These are phyloP conservation scores for Agonum fuliginosum DNA, from an alignment of 2,888 invertebrate genomes.

Conservation along the genomic window DNA sequence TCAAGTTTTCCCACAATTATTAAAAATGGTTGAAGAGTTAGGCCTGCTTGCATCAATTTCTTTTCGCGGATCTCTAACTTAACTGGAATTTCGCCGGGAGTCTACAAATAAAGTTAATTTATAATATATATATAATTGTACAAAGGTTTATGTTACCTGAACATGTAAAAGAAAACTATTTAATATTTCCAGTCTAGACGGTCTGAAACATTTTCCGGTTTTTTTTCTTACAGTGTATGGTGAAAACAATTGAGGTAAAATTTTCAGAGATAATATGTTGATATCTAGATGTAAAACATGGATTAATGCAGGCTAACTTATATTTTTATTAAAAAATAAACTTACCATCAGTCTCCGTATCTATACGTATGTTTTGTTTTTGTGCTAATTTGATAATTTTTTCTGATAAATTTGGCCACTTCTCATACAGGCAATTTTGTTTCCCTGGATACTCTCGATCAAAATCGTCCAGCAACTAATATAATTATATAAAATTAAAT, in stretches of 20 bases:
- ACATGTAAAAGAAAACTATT: neutral
- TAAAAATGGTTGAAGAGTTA: neutral
- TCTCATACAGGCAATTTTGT: neutral
- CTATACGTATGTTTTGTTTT: neutral
- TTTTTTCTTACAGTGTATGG: constrained; percentile 4
- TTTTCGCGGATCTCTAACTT: neutral
- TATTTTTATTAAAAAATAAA: neutral
- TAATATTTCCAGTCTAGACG: constrained; percentile 1
- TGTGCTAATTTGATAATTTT: neutral
- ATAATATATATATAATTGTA: neutral
- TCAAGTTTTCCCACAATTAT: neutral
- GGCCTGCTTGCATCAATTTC: neutral
- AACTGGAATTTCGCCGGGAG: neutral
- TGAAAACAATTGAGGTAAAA: neutral
- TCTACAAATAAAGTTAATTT: neutral
- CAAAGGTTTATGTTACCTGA: neutral
- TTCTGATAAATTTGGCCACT: neutral
- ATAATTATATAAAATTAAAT: constrained; percentile 6
- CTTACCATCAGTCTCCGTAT: neutral
- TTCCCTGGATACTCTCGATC: neutral
- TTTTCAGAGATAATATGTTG: neutral
- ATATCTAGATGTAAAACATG: neutral
- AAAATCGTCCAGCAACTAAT: constrained; percentile 6
- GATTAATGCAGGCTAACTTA: neutral
- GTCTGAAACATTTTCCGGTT: neutral